Conservation (phyloP, 2,797 vertebrate species). For the Nannoperca obscura region DNA sequence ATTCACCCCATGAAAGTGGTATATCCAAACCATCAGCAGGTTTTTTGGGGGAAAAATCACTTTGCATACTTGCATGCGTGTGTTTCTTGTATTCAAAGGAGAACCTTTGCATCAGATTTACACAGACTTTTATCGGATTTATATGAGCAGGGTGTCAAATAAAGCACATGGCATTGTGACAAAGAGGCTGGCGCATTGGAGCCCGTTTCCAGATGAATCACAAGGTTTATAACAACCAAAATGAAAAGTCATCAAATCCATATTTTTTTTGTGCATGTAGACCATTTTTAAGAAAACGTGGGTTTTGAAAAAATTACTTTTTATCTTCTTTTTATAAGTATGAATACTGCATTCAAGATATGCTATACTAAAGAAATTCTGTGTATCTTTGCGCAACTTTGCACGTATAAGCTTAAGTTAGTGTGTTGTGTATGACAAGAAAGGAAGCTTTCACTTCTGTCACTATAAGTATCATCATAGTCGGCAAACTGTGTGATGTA, state of each 20-base stretch:
- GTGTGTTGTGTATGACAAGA: background rate
- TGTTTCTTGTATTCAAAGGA: background rate
- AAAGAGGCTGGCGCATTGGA: background rate
- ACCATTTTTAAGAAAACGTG: background rate
- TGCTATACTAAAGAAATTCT: background rate
- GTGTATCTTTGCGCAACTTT: background rate
- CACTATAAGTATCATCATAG: too few relatives aligned
- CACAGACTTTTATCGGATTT: background rate
- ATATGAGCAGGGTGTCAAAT: background rate
- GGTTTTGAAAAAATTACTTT: too few relatives aligned
- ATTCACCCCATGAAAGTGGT: background rate
- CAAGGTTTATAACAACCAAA: background rate
- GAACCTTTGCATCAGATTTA: background rate
- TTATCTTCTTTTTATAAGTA: too few relatives aligned
- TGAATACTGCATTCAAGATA: background rate
- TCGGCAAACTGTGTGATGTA: background rate
- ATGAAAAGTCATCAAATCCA: background rate
- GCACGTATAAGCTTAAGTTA: accelerated
- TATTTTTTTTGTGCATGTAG: background rate
- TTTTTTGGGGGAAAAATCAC: background rate
- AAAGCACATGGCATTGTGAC: background rate
- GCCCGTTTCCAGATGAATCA: background rate
- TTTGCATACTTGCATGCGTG: background rate
- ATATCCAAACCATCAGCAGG: background rate
- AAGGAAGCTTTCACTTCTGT: constrained; percentile 6